Evolutionary conservation across 2,113 vertebrate genomes (phyloP), one percentile per base, ranked within the genome.

Genomic region (Platichthys stellatus): DNA sequence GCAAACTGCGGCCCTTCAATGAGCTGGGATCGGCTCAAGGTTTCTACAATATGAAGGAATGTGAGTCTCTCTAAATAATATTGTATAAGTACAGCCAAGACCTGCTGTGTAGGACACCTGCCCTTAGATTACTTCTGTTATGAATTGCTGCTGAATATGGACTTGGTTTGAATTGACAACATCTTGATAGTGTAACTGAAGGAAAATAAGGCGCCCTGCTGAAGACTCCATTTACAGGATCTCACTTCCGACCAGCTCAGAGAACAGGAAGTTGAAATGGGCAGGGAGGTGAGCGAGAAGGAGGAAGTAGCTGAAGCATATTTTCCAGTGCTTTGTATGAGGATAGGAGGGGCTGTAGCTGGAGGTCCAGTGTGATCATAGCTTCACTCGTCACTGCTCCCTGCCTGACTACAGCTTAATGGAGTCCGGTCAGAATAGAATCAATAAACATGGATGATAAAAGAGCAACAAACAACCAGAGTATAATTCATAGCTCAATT

Each of bases 211-310:
- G 40, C 26, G 51, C 74, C 54, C 28, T 0, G 38, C 31, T 15
- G 53, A 12, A 47, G 72, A 3, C 67, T 70, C 73, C 79, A 71
- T 76, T 78, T 66, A 81, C 75, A 84, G 81, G 74, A 64, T 75
- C 75, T 78, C 74, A 68, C 72, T 82, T 87, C 66, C 14, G 15
- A 78, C 45, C 78, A 54, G 31, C 38, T 47, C n/a, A 53, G 43
- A 81, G 81, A 92, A 90, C 86, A 89, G 88, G 90, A 93, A 92
- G 86, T 73, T 77, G 49, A 63, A 76, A 70, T 14, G 10, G 78
- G 79, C 77, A 81, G 86, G 75, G 77, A 84, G 84, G 68, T 40
- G 70, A 67, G 3, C 6, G 28, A 78, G 53, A 64, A 78, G 78
- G 81, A 85, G 84, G 88, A 93, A 90, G 88, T 87, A 53, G 80